Evolutionary conservation across 1,140 invertebrate genomes (phyloP), one percentile per base, ranked within the genome.

Genomic region (Lepidotrigona ventralis): DNA sequence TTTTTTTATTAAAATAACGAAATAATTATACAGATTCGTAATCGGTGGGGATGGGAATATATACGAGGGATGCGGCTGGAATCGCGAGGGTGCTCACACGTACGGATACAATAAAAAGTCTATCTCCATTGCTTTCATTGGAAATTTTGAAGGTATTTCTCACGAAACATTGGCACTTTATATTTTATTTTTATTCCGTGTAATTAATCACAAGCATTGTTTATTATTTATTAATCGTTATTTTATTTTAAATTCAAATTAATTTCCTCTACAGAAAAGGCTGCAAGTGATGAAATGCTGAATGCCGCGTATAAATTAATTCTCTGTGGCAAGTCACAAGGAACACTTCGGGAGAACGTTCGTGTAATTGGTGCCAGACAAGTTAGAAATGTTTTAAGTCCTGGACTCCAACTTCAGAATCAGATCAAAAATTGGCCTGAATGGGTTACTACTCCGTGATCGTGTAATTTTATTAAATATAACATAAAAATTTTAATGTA

Each of bases 41-140:
- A 95, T 98, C 79, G 97, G 97, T 2, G 96, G 96, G 51, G 97
- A 98, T 92, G 97, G 97, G 6, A 95, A 96, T 29, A 94, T 97
- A 23, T 98, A 97, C 88, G 97, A 97, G 93, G 97, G 97, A 14
- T 92, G 95, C 17, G 97, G 97, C 0, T 98, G 97, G 97, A 95
- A 96, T 60, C 93, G 95, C 76, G 94, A 95, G 0, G 97, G 97
- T 0, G 95, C 96, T 0, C 97, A 98, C 89, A 96, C 97, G 0
- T 94, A 93, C 19, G 94, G 90, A 80, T 94, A 94, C 85, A 95
- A 95, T 85, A 89, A 88, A 77, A 94, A 92, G 64, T 92, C 93
- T 8, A 58, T 95, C 33, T 94, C 93, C 80, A 93, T 95, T 79
- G 91, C 85, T 64, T 92, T 95, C 54, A 94, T 95, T 74, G 95